phyloP scores from a whole-genome alignment of 1,140 invertebrate genomes.

The Conus ventricosus region DNA sequence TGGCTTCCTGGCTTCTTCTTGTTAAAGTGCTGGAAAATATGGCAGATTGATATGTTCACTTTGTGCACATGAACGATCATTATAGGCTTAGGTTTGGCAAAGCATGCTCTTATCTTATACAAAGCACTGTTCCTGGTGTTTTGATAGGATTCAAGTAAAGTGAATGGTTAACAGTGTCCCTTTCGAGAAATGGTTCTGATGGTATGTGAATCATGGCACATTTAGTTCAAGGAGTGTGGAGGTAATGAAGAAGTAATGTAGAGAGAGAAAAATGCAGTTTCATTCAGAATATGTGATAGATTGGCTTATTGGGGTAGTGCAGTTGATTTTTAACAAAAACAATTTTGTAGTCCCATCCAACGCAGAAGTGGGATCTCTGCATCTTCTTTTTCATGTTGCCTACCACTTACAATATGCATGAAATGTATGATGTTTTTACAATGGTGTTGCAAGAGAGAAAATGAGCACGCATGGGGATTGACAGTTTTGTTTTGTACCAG shows the following conservation, averaged over 20 bases:
- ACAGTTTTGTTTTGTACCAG: not conserved
- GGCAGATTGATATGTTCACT: not conserved
- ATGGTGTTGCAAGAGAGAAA: too few species aligned
- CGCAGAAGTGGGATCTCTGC: not conserved
- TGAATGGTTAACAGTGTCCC: too few species aligned
- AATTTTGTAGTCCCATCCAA: not conserved
- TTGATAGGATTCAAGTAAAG: not conserved
- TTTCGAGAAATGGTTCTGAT: not conserved
- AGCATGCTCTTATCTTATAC: not conserved
- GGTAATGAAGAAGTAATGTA: not conserved
- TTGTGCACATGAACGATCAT: too few species aligned
- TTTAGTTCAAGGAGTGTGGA: not conserved
- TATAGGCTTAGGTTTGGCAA: not conserved
- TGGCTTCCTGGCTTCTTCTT: not conserved
- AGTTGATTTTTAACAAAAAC: not conserved
- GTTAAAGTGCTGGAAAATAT: not conserved
- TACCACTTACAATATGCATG: too few species aligned
- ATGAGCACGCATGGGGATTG: not conserved
- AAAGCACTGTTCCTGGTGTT: not conserved
- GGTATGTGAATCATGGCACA: not conserved
- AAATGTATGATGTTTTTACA: too few species aligned
- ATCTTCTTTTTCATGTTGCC: not conserved
- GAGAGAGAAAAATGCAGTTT: too few species aligned
- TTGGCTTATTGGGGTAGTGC: not conserved
- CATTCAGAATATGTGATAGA: not conserved